These are phyloP conservation scores for Riptortus pedestris DNA, from an alignment of 1,140 invertebrate species.

Conservation along the genomic window DNA sequence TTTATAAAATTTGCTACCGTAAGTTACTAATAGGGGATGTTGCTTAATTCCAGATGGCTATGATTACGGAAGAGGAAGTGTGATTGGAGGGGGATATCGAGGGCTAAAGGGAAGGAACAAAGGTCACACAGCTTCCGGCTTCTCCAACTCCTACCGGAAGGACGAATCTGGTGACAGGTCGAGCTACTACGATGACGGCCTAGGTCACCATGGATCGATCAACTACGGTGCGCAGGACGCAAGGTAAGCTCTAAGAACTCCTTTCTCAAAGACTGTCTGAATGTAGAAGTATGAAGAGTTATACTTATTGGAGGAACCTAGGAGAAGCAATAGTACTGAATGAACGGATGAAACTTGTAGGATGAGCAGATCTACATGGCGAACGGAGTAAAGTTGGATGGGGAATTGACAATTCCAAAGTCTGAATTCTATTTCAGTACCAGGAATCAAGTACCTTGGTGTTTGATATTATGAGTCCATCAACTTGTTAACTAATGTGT, in stretches of 20 bases:
- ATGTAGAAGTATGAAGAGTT: neutral
- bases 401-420: no score
- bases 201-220: conserved; percentile 32
- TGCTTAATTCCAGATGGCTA: no score
- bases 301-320: neutral
- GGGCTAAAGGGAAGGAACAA: conserved; percentile 32
- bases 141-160: conserved; percentile 34
- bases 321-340: no score
- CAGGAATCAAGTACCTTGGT: no score
- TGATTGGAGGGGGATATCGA: conserved; percentile 30
- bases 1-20: no score
- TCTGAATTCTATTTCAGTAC: no score
- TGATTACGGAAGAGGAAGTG: conserved; percentile 29
- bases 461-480: no score
- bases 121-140: conserved; percentile 34
- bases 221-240: conserved; percentile 27
- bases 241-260: neutral
- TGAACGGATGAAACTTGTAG: no score
- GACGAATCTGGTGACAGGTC: conserved; percentile 34
- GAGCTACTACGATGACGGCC: conserved; percentile 34
- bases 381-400: no score
- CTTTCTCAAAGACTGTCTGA: neutral
- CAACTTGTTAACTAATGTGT: neutral
- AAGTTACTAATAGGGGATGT: no score
- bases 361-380: no score